Conservation (phyloP, 2,113 vertebrate genomes). For the Recurvirostra avosetta region DNA sequence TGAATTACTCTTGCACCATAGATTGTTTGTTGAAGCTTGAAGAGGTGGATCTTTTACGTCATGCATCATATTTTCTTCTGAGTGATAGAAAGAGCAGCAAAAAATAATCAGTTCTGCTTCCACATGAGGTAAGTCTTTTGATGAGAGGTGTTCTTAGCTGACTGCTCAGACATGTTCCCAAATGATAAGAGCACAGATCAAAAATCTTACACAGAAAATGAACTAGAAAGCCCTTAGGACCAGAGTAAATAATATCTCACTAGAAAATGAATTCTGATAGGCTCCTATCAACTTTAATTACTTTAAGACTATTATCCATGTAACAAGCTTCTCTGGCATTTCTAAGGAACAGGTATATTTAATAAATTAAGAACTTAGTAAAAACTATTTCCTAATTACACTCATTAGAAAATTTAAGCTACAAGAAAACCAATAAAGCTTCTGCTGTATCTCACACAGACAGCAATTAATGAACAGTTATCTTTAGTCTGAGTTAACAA, state of each 20-base stretch:
- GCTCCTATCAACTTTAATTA: slow-evolving; percentile 31
- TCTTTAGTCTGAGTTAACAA: slow-evolving; percentile 11
- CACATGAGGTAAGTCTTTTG: not conserved
- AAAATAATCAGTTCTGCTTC: not conserved
- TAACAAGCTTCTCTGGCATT: not conserved
- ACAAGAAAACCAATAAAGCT: slow-evolving; percentile 13
- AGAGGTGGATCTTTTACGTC: not conserved
- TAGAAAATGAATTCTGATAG: slow-evolving; percentile 4
- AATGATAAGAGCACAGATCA: not conserved
- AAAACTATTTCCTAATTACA: slow-evolving; percentile 15
- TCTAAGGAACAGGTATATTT: not conserved
- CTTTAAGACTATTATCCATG: not conserved
- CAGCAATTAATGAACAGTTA: slow-evolving; percentile 33
- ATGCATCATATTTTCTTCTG: not conserved
- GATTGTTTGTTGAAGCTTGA: not conserved
- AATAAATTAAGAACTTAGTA: slow-evolving; percentile 8
- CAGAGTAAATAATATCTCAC: not conserved
- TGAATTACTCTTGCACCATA: not conserved
- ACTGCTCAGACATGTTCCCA: not conserved
- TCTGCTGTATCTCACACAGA: not conserved
- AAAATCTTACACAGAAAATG: slow-evolving; percentile 10
- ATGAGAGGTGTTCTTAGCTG: not conserved
- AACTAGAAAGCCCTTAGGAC: slow-evolving; percentile 17
- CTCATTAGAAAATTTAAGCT: slow-evolving; percentile 19
- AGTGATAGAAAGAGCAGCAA: not conserved